Evolutionary conservation across 2,113 vertebrate species (phyloP), one percentile per base, ranked within the genome.

Genomic region (Sebastes fasciatus): DNA sequence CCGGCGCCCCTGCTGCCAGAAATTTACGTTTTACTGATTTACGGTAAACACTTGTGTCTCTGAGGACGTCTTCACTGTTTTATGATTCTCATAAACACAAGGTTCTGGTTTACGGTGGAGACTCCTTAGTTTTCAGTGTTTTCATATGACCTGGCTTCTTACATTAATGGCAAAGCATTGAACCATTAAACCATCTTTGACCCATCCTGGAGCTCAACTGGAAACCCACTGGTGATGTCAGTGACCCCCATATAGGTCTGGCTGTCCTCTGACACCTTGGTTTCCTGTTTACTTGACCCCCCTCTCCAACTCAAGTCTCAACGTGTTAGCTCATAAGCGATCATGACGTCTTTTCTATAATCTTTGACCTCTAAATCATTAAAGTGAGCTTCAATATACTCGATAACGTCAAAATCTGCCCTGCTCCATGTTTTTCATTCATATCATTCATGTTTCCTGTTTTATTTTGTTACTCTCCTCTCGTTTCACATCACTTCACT

Each of bases 361-460:
- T 57, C 46, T 49, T 45, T 74, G 69, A 80, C 67, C 79, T 49
- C n/a, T 4, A 0, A 23, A 46, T 74, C 17, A 84, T 57, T 75
- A 57, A 52, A n/a, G 10, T 58, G 21, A 52, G 55, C 17, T 54
- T 83, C 16, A 48, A 5, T 19, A 8, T 26, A n/a, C 42, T 45
- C 6, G 23, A 26, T 34, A 34, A 34, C 4, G 0, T 34, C 26
- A 34, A 4, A 34, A 34, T 34, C 26, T 34, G 26, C 26, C 26
- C 26, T 34, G 26, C 26, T 34, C 26, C 26, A 34, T 34, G 26
- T 34, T 34, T 34, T 34, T 34, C 26, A 34, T 34, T 34, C 26
- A 34, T 34, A 34, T 34, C 26, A 34, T 0, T 34, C 26, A 34
- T 34, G 26, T 0, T 34, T 34, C 26, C 26, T 34, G 26, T 34